Conservation (phyloP, 1,140 invertebrate genomes). For the Drosophila trapezifrons region DNA sequence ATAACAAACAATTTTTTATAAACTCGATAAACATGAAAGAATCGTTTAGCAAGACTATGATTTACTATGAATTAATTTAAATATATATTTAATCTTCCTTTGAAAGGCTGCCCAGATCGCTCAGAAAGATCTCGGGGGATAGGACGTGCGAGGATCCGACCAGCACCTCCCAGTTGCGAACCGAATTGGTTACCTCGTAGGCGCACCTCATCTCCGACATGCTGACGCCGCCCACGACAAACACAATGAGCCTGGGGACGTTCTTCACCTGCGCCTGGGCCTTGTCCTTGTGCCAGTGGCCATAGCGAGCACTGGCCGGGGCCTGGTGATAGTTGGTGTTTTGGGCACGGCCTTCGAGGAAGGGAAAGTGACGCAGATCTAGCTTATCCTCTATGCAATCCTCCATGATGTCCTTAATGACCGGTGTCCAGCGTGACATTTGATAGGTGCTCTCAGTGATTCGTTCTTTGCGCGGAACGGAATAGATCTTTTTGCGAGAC, state of each 20-base stretch:
- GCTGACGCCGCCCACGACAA: constrained; percentile 97
- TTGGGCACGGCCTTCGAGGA: constrained; percentile 94
- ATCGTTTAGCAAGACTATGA: constrained; percentile 27
- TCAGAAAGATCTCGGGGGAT: constrained; percentile 97
- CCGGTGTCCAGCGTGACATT: constrained; percentile 99
- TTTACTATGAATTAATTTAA: constrained; percentile 16
- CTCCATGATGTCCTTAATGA: constrained; percentile 98
- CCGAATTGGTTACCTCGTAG: constrained; percentile 98
- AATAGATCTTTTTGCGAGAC: constrained; percentile 93
- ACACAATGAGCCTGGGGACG: constrained; percentile 97
- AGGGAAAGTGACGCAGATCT: constrained; percentile 98
- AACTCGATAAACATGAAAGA: constrained; percentile 24
- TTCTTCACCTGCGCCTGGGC: constrained; percentile 96
- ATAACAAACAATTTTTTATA: constrained; percentile 40
- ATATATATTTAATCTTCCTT: constrained; percentile 77
- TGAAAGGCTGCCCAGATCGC: constrained; percentile 92
- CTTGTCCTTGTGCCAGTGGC: constrained; percentile 99
- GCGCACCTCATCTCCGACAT: constrained; percentile 99
- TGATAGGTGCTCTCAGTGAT: constrained; percentile 99
- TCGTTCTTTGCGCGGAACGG: constrained; percentile 95
- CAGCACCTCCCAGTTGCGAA: constrained; percentile 99
- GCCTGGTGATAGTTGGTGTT: constrained; percentile 92
- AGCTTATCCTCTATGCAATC: constrained; percentile 99
- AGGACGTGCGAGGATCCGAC: constrained; percentile 98
- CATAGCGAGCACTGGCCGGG: constrained; percentile 97